phyloP scores from a whole-genome alignment of 2,113 vertebrate species.

The Puma concolor region DNA sequence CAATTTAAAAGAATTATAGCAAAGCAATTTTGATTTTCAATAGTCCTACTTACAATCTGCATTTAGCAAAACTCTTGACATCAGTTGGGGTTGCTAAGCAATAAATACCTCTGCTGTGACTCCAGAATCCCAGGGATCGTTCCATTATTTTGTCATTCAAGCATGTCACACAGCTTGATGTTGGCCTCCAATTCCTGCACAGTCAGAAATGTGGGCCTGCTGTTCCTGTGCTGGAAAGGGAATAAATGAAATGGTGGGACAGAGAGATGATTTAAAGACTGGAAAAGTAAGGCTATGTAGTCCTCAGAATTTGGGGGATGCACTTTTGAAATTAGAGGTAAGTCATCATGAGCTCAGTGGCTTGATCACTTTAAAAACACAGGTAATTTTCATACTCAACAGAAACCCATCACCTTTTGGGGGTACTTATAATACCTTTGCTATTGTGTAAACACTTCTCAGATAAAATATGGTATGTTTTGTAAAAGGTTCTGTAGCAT shows the following conservation, averaged over 20 bases:
- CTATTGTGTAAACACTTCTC: background rate
- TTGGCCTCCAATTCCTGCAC: slow-evolving; percentile 31
- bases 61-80: slow-evolving; percentile 86
- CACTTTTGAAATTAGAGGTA: slow-evolving; percentile 33
- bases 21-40: slow-evolving; percentile 84
- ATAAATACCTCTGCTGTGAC: slow-evolving; percentile 82
- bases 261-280: slow-evolving; percentile 40
- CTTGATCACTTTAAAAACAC: slow-evolving; percentile 40
- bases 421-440: background rate
- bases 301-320: background rate
- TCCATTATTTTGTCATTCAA: slow-evolving; percentile 85
- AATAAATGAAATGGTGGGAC: slow-evolving; percentile 55
- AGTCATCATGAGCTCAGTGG: background rate
- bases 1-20: slow-evolving; percentile 79
- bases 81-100: slow-evolving; percentile 86
- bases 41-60: slow-evolving; percentile 88
- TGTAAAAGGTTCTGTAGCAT: background rate
- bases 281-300: background rate
- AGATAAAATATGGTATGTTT: background rate
- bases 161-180: slow-evolving; percentile 76
- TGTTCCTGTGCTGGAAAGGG: slow-evolving; percentile 56
- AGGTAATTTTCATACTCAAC: background rate
- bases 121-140: slow-evolving; percentile 74
- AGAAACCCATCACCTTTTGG: background rate
- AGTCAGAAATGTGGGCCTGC: slow-evolving; percentile 48